Base-by-base conservation (phyloP, 2,888 invertebrate genomes). In the Galerucella calmariensis region DNA sequence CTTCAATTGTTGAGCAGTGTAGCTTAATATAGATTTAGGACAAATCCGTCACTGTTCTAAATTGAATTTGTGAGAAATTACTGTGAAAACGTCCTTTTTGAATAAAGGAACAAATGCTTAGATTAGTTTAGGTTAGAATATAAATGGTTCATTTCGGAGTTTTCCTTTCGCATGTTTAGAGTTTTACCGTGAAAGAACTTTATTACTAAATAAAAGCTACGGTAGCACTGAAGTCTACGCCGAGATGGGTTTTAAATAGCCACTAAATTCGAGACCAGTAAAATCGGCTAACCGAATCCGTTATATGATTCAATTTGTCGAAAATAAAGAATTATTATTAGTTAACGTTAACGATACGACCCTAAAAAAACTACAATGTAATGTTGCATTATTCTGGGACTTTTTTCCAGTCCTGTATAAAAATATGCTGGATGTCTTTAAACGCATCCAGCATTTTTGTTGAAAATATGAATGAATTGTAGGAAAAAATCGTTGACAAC, bases 111-210 rank as follows among this genome's bases (percentile, higher is more conserved):
- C 46, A 69, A 69, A 69, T 69, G 51, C 48, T 62, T 14, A 48
- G 48, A 69, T 69, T 62, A 62, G 69, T 48, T 62, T 41, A 62
- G 48, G 48, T 51, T 69, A 51, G 69, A 69, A 69, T 69, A 69
- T 56, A 69, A 69, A 69, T 69, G 69, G 48, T 69, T 48, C 46
- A 69, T 69, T 69, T 35, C 27, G 69, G 62, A 62, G 16, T 69
- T 69, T 69, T 69, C 69, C 48, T 41, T 61, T 44, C 62, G 16
- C 51, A 62, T 69, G 48, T 61, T 51, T n/a, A 48, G 51, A 51
- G 61, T 56, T 69, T 16, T 41, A 59, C 48, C 8, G 24, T 59
- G 48, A 69, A 69, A 69, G 69, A 69, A 69, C 27, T 69, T 48
- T 69, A 69, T 51, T 48, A 61, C 59, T 62, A 51, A 69, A 69